phyloP scores from a whole-genome alignment of 2,797 vertebrate species.

The Tiaroga cobitis region DNA sequence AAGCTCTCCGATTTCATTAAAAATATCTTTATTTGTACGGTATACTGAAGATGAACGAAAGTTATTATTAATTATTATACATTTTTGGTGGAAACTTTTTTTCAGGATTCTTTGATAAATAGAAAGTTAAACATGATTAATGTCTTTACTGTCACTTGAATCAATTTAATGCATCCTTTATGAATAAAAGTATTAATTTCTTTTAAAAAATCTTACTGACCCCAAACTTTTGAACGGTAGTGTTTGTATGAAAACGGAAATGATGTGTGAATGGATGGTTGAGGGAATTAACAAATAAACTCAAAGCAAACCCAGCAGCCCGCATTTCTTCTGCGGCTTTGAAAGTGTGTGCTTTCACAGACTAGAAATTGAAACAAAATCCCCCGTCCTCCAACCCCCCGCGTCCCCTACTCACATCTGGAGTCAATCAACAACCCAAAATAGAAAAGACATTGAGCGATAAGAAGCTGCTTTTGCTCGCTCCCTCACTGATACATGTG shows the following conservation, averaged over 20 bases:
- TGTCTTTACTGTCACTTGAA: background rate
- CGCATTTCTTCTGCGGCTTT: background rate
- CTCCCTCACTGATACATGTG: conserved; percentile 7
- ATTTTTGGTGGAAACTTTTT: background rate
- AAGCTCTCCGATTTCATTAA: no score
- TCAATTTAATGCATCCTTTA: background rate
- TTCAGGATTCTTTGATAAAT: background rate
- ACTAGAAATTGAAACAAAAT: conserved; percentile 29
- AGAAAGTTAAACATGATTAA: background rate
- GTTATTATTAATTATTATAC: no score
- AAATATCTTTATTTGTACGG: no score
- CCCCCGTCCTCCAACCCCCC: background rate
- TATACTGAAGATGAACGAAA: no score
- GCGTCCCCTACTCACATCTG: conserved; percentile 65
- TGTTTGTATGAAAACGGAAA: background rate
- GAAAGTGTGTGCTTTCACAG: conserved; percentile 6
- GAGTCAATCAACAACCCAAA: conserved; percentile 67
- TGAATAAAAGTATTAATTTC: background rate
- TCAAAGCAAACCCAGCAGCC: background rate
- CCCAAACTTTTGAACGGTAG: background rate
- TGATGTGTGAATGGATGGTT: background rate
- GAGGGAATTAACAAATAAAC: conserved; percentile 10
- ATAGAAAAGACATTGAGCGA: conserved; percentile 62
- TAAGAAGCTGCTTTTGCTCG: conserved; percentile 49
- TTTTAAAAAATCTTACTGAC: background rate